Base-by-base conservation (phyloP, 2,113 vertebrate genomes). In the Fregetta grallaria region DNA sequence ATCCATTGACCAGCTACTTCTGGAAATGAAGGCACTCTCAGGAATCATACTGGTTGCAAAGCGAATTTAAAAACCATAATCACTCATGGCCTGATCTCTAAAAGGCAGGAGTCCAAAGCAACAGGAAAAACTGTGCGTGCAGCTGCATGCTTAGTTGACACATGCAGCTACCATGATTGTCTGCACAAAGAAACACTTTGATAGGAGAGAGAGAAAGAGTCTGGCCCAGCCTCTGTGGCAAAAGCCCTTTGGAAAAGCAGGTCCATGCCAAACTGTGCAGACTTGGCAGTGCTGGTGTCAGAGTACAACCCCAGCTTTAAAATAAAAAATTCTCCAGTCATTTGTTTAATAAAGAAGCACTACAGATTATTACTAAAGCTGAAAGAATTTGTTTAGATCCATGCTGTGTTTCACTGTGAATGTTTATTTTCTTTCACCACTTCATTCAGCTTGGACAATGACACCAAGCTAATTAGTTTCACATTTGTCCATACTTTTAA, bases 381-480 rank as follows among this genome's bases (percentile, higher is more conserved):
- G 68, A 94, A 97, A 96, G 68, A 91, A 77, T 93, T 97, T 96
- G 90, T 92, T 89, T 94, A 94, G 82, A 91, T 93, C 55, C 91
- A 83, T 56, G 76, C 90, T 96, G 78, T n/a, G 55, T 86, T 93
- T 83, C 89, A 53, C 53, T 89, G 55, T 2, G 13, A 91, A 89
- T 53, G 66, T 92, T 96, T 96, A 66, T 95, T 95, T 93, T 93
- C 78, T 95, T 94, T 96, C 87, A 90, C 70, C 86, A 88, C 82
- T 92, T 94, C 83, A 62, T 92, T 96, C 76, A 79, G 58, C 65
- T 81, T 76, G 59, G 74, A 92, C 79, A 93, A 90, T 72, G 49
- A 90, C 62, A 92, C 36, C 9, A 2, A 85, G 81, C 34, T 96
- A 97, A 95, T 96, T 89, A 92, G 61, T 96, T 86, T 94, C 89